Base-by-base conservation (phyloP, 1,140 invertebrate genomes). In the Rhysida immarginata region DNA sequence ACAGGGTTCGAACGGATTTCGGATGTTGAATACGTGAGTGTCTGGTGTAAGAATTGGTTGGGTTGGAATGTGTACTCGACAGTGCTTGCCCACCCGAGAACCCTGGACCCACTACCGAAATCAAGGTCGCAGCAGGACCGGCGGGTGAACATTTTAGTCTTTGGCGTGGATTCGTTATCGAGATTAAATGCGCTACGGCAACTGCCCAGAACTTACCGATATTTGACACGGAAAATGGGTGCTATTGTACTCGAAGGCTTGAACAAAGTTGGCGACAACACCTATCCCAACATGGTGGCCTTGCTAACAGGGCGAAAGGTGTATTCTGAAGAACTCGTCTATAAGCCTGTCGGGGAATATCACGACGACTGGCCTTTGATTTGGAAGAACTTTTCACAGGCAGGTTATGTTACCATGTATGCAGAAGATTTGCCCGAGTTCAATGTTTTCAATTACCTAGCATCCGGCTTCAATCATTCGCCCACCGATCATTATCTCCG, bases 281-380 rank as follows among this genome's bases (percentile, higher is more conserved):
- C 86, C 0, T 89, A 83, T 65, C 84, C 84, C 0, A 91, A 92
- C 67, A 60, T 90, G 26, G 75, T 86, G 0, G 78, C 85, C 0
- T 69, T 85, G 8, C 65, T 90, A 0, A 80, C 79, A 1, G 86
- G 86, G 2, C 29, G n/a, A 11, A 2, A 3, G 5, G 46, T 42
- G 26, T 26, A 55, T 26, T 11, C 16, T 8, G 8, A 3, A 2
- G n/a, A 54, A 8, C 25, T 48, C 13, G 2, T 5, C 8, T n/a
- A 29, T n/a, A 2, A 59, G 41, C 63, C 61, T 49, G 57, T 21
- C 44, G 58, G 62, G 41, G 52, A 55, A 16, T 62, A 67, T 5
- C 69, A 73, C 62, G 74, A 77, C 57, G 53, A 66, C n/a, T 73
- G 69, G 55, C 58, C 68, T 2, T 72, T 76, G 46, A 68, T 77